Evolutionary conservation across 2,888 invertebrate genomes (phyloP).

Genomic region (Hartigia nigra): DNA sequence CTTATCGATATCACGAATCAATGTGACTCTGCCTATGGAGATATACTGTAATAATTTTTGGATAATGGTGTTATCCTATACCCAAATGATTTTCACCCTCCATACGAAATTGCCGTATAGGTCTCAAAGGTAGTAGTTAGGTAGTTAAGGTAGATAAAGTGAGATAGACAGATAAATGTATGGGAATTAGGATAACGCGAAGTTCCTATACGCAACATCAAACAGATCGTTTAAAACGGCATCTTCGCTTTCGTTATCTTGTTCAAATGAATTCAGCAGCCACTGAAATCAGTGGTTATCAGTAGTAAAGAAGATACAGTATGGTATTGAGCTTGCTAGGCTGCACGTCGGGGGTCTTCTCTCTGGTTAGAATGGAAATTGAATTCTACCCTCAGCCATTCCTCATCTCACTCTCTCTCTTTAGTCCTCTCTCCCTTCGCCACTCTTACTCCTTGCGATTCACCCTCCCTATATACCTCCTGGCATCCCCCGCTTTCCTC

Average conservation of each 20-base stretch:
- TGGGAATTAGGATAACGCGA: not conserved
- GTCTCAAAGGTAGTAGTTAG: not conserved
- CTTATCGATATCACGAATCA: not conserved
- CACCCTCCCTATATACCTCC: slow-evolving; percentile 13
- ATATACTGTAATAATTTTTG: not conserved
- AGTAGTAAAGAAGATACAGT: slow-evolving; percentile 22
- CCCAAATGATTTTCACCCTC: not conserved
- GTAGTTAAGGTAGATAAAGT: not conserved
- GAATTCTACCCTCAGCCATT: slow-evolving; percentile 49
- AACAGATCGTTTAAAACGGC: slow-evolving; percentile 11
- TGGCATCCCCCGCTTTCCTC: slow-evolving; percentile 12
- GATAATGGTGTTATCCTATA: not conserved
- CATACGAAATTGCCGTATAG: not conserved
- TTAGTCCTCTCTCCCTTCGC: slow-evolving; percentile 30
- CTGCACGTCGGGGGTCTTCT: slow-evolving; percentile 36
- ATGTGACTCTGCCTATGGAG: not conserved
- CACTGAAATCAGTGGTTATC: slow-evolving; percentile 26
- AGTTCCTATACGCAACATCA: not conserved
- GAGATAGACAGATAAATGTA: not conserved
- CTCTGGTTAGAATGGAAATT: slow-evolving; percentile 54
- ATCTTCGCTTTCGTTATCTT: slow-evolving; percentile 19
- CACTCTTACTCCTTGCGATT: slow-evolving; percentile 11
- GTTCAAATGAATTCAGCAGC: slow-evolving; percentile 21
- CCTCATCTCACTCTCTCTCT: slow-evolving; percentile 38
- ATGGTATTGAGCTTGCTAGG: slow-evolving; percentile 30